Base-by-base conservation (phyloP, 2,888 invertebrate genomes). In the Rhaphigaster nebulosa region DNA sequence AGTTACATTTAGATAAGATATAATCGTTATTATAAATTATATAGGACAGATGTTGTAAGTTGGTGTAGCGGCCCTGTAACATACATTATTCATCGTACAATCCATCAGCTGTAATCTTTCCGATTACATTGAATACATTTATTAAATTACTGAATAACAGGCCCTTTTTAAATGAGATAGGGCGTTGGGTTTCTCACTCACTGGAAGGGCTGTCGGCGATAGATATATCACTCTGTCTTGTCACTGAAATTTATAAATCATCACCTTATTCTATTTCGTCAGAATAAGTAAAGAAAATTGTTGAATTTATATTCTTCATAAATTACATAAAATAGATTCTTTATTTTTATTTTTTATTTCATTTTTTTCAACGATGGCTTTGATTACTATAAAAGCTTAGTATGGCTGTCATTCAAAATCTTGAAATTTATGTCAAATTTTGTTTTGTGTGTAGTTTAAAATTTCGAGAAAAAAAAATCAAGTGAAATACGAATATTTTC, bases 101-200 rank as follows among this genome's bases (percentile, higher is more conserved):
- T 41, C 84, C 45, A 38, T 84, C 84, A 84, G 26, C 45, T 84
- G 45, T 84, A 84, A 84, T 84, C 84, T 84, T 50, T 4, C 18
- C 84, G 1, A 84, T 84, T 84, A 84, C 84, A 84, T 50, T 45
- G 84, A 84, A 84, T 84, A 84, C 45, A 45, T 84, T 84, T 50
- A 84, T 45, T 50, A 13, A 84, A 84, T 50, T 84, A 50, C 45
- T 15, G 84, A 84, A 84, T 84, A 45, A 84, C 84, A 45, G n/a
- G 45, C 41, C 12, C n/a, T 45, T 84, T 45, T 84, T n/a, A 84
- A 84, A 84, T 15, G 45, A 41, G 84, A n/a, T 84, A 45, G n/a
- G 15, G n/a, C n/a, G 20, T 20, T 13, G 18, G 10, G 34, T 34
- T 76, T 38, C 34, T 23, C 70, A 34, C 70, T 38, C 70, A 34